A percentile compares a stretch with the other conserved stretches of the same genome.
phyloP scores from a whole-genome alignment of 2,113 vertebrate genomes.

The Calcarius ornatus region DNA sequence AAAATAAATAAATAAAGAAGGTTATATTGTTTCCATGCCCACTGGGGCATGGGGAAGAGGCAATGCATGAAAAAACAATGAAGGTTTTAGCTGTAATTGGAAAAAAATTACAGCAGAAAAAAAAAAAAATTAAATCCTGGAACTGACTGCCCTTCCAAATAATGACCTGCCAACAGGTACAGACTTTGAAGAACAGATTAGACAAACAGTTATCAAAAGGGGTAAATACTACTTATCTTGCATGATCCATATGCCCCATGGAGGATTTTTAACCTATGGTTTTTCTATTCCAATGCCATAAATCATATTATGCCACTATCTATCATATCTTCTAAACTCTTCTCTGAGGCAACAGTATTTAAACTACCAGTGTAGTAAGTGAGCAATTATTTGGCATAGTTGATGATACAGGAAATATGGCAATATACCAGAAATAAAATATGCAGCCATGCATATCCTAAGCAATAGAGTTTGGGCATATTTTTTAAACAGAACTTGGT shows the following conservation, averaged over 20 bases:
- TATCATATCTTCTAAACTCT: neutral
- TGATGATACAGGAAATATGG: neutral
- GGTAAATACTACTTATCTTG: neutral
- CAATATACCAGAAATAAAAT: slow-evolving; percentile 1
- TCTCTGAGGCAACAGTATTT: neutral
- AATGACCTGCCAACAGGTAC: neutral
- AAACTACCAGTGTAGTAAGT: slow-evolving; percentile 18
- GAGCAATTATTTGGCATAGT: slow-evolving; percentile 47
- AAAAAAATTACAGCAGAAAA: neutral
- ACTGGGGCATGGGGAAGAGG: neutral
- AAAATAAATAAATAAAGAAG: neutral
- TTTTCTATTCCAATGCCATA: neutral
- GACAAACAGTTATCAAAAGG: neutral
- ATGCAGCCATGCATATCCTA: neutral
- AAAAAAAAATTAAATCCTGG: neutral
- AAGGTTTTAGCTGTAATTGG: neutral
- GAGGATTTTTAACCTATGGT: neutral
- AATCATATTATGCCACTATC: neutral
- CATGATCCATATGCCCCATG: fast-evolving
- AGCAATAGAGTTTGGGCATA: neutral
- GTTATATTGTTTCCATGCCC: neutral
- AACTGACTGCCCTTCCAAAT: neutral
- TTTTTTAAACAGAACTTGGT: slow-evolving; percentile 24
- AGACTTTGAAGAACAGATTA: neutral
- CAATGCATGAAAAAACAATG: neutral